Conservation (phyloP, 2,113 vertebrate species). For the Cercocebus atys region DNA sequence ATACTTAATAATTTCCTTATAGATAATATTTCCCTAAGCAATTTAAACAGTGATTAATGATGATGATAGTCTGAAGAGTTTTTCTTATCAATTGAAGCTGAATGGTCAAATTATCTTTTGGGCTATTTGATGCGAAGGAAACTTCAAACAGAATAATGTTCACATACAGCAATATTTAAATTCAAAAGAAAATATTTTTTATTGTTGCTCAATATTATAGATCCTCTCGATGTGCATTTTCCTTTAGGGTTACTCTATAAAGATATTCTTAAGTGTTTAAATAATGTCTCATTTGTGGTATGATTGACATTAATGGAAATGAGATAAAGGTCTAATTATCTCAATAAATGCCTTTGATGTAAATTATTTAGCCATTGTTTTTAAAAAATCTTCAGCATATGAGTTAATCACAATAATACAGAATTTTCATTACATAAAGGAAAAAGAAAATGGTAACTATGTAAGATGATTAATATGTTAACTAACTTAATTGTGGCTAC, state of each 20-base stretch:
- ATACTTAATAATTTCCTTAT: background rate
- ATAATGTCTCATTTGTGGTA: background rate
- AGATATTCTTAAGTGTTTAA: background rate
- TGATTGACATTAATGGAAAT: background rate
- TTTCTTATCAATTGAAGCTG: background rate
- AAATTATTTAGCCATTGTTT: background rate
- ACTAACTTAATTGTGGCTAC: background rate
- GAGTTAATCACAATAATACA: background rate
- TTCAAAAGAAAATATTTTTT: background rate
- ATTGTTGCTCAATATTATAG: background rate
- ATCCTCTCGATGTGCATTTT: background rate
- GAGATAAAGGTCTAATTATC: background rate
- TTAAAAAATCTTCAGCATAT: background rate
- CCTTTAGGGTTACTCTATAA: background rate
- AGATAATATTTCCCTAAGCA: background rate
- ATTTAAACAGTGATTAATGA: background rate
- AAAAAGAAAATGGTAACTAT: too few relatives aligned
- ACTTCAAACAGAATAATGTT: background rate
- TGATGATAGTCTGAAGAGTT: background rate
- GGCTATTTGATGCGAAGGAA: background rate
- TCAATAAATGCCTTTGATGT: background rate
- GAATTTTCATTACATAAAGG: background rate
- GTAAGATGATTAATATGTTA: background rate
- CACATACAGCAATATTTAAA: background rate
- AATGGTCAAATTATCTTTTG: background rate